Evolutionary conservation across 2,113 vertebrate genomes (phyloP), one percentile per base, ranked within the genome.

Genomic region (Pteronura brasiliensis): DNA sequence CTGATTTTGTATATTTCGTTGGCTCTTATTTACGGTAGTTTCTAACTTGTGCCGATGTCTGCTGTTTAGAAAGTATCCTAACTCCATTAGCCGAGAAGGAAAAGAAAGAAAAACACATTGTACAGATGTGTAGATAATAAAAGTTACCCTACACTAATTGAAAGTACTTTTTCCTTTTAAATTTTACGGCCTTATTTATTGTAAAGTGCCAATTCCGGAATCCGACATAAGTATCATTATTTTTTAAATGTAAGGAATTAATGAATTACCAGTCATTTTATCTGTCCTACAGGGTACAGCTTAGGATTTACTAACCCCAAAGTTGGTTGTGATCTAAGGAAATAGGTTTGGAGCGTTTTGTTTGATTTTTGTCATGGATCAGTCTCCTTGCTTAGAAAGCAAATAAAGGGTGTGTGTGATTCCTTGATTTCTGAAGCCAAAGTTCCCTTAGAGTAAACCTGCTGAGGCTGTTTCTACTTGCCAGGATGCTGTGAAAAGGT

Each of bases 181-280:
- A 67, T 90, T 84, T 83, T 95, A 93, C 23, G 65, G 59, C 29
- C 47, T 88, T 76, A 74, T 88, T 93, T 95, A 49, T 92, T 94
- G 20, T 87, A 67, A 67, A 47, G 72, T 93, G 47, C 14, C 81
- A 61, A 86, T 72, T 90, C 20, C 59, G 52, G 72, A 93, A 95
- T 84, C 76, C 92, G 76, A 85, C 11, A 76, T 76, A 84, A 92
- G 36, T 69, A 71, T 71, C 6, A 59, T 77, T 47, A 29, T 55
- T 61, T 96, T 87, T 67, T 83, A 52, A 92, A 77, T 63, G 65
- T 59, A 65, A 80, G 63, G 29, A 82, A 80, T 90, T 94, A 69
- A 74, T 65, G 81, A 80, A 44, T 47, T 84, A 49, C 6, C 7
- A 91, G 72, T 76, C 42, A 71, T 47, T 95, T 89, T 65, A 61